Base-by-base conservation (phyloP, 2,113 vertebrate genomes). In the Leptocoma aspasia region DNA sequence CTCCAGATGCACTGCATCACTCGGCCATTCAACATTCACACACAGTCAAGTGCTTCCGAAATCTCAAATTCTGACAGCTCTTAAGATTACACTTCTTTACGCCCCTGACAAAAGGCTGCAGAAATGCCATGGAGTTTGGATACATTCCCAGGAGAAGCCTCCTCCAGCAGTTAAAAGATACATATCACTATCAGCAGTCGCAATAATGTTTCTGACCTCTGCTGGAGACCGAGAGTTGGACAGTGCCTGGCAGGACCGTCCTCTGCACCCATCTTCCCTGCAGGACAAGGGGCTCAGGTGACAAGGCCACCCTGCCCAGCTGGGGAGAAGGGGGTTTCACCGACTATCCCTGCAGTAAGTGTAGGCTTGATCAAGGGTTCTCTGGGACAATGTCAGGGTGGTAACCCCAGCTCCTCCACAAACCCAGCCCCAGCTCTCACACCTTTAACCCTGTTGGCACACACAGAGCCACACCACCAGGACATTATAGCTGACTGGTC, bases 391-490 rank as follows among this genome's bases (percentile, higher is more conserved):
- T 24, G 44, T 53, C 35, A 72, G 33, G 24, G 9, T 73, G 60
- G 28, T 35, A 49, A 61, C 23, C n/a, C 28, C 66, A 64, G 26
- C 42, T 63, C 35, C 30, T 7, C 13, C 26, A 19, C 3, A 1
- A 19, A 71, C 5, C 10, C 33, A 77, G 27, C 4, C 60, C 13
- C 66, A 60, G 21, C 31, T 50, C 76, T 53, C 5, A 1, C 22
- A 47, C 0, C 10, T 81, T 59, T 75, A 70, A 81, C 35, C 5
- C 11, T 1, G 0, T 0, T 6, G 2, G 50, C 64, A 56, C 31
- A 53, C 13, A 13, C 15, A 11, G 7, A 45, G 39, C 20, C 15
- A 30, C 27, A 75, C 35, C 57, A 50, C 52, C 81, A 26, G 28
- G 45, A 41, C 11, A 7, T 44, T 20, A 35, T 0, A 1, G 33